Conservation (phyloP, 2,888 invertebrate genomes). For the Meteorus colon region DNA sequence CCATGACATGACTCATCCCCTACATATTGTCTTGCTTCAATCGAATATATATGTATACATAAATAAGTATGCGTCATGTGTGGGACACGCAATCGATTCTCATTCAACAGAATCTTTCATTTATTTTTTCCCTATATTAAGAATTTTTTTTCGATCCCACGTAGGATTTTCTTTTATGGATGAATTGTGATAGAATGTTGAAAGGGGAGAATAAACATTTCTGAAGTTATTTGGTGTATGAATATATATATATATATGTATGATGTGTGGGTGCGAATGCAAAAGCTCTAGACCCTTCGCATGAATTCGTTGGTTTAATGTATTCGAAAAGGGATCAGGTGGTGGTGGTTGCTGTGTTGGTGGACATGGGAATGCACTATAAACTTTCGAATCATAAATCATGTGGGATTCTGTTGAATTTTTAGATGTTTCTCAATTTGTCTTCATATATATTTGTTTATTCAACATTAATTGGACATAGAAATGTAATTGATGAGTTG, state of each 20-base stretch:
- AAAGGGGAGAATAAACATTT: background rate
- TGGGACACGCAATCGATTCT: background rate
- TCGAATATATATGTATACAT: background rate
- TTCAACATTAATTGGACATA: too few species aligned
- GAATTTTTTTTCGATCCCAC: background rate
- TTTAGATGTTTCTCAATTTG: too few species aligned
- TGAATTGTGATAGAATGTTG: background rate
- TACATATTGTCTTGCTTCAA: background rate
- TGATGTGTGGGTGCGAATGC: background rate
- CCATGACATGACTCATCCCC: slow-evolving; percentile 3
- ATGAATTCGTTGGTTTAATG: background rate
- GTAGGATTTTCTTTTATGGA: background rate
- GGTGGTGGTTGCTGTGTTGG: background rate
- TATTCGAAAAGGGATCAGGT: background rate
- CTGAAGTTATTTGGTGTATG: background rate
- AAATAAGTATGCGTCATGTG: background rate
- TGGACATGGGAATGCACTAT: slow-evolving; percentile 5
- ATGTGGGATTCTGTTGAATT: background rate
- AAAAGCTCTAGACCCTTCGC: background rate
- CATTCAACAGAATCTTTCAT: background rate
- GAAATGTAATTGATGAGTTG: too few species aligned
- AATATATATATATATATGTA: background rate
- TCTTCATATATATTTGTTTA: too few species aligned
- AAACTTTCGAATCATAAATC: background rate
- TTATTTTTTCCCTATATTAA: too few species aligned